These are phyloP conservation scores for Pogonomyrmex californicus DNA, from an alignment of 1,140 invertebrate species.

Conservation along the genomic window DNA sequence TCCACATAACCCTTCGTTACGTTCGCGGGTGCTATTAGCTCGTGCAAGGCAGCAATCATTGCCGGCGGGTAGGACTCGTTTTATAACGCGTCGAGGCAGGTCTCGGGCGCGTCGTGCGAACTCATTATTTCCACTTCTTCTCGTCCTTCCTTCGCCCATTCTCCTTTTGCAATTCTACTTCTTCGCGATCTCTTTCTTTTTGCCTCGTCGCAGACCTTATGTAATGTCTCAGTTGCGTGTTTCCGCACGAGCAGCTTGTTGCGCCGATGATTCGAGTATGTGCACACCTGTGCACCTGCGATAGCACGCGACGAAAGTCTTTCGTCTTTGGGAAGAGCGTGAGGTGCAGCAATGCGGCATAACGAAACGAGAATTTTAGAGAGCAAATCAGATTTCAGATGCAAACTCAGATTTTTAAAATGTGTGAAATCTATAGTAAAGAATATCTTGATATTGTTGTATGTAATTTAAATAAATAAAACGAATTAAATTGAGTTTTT, in stretches of 20 bases:
- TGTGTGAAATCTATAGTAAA: not conserved
- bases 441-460: not conserved
- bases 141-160: not conserved
- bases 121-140: slow-evolving; percentile 65
- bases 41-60: slow-evolving; percentile 68
- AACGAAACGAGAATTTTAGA: slow-evolving; percentile 32
- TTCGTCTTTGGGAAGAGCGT: not conserved
- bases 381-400: slow-evolving; percentile 25
- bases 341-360: slow-evolving; percentile 12
- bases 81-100: slow-evolving; percentile 59
- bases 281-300: slow-evolving; percentile 56
- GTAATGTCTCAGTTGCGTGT: slow-evolving; percentile 65
- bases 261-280: slow-evolving; percentile 60
- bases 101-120: slow-evolving; percentile 48
- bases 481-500: not conserved
- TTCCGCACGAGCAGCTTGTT: slow-evolving; percentile 33
- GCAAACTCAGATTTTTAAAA: not conserved
- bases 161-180: not conserved
- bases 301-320: slow-evolving; percentile 46
- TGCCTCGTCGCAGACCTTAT: slow-evolving; percentile 59
- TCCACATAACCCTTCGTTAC: slow-evolving; percentile 76
- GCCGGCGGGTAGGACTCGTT: slow-evolving; percentile 63
- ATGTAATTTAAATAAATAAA: not conserved
- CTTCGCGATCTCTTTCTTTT: slow-evolving; percentile 28
- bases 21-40: slow-evolving; percentile 66